Percentiles rank a stretch among this genome's conserved stretches.
Conservation (phyloP, 2,797 vertebrate species). For the Sebastes miniatus region DNA sequence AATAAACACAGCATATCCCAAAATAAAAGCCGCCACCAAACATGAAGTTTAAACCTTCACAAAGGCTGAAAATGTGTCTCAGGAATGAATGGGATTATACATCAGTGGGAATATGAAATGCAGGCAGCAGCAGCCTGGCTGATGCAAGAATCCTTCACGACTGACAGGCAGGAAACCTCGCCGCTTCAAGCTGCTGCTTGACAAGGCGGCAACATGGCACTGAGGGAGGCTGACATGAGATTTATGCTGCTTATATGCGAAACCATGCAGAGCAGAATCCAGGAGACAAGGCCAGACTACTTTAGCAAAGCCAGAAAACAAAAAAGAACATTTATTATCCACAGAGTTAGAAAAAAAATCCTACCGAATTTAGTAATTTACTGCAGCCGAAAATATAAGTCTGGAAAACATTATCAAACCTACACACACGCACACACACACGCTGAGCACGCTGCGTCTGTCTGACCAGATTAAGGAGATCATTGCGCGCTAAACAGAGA, state of each 20-base stretch:
- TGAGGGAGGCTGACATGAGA: constrained; percentile 53
- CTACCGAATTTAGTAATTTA: background rate
- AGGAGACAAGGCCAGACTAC: background rate
- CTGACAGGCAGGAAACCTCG: constrained; percentile 52
- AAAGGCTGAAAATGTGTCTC: constrained; percentile 20
- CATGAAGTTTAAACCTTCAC: constrained; percentile 15
- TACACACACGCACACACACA: background rate
- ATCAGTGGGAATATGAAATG: constrained; percentile 54
- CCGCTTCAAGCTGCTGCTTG: constrained; percentile 36
- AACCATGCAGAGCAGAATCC: constrained; percentile 33
- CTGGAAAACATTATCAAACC: background rate
- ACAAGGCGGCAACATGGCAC: constrained; percentile 47
- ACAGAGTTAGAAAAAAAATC: background rate
- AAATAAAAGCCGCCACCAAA: constrained; percentile 25
- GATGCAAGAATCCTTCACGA: constrained; percentile 57
- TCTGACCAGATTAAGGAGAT: constrained; percentile 38
- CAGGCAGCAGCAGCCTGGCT: constrained; percentile 50
- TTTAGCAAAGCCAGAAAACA: constrained; percentile 24
- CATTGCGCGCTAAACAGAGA: constrained; percentile 33
- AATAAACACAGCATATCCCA: constrained; percentile 24
- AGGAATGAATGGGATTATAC: constrained; percentile 51
- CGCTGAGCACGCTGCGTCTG: background rate
- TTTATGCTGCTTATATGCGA: constrained; percentile 27
- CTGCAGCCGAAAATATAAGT: constrained; percentile 9
- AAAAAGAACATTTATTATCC: constrained; percentile 24